Base-by-base conservation (phyloP, 2,888 invertebrate species). In the Gnatocerus cornutus region DNA sequence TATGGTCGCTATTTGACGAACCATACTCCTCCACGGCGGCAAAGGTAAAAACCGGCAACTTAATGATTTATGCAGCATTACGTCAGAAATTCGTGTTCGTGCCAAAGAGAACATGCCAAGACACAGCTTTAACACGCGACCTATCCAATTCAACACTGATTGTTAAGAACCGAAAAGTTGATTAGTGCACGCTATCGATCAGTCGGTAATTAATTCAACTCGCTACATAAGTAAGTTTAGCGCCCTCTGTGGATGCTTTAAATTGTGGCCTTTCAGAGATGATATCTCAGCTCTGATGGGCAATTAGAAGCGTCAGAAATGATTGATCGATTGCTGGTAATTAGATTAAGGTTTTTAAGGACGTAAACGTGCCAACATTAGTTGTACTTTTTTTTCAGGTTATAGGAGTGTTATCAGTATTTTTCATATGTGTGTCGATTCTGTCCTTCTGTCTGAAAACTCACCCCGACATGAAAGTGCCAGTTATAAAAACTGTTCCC, bases 361-460 rank as follows among this genome's bases (percentile, higher is more conserved):
- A 1, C 30, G 29, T 27, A 29, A n/a, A 29, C 8, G 21, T 48
- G 10, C 12, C 41, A 41, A 12, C n/a, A 41, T 13, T 41, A 12
- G 16, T 16, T 55, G 4, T 55, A 2, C 55, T 1, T 30, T 13
- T 73, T 79, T 90, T 43, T 7, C 92, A 99, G 98, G 94, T 98
- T 81, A 95, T 99, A 85, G 98, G 98, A 79, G 94, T 98, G 76
- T 92, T 98, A 85, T 99, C 98, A 77, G 98, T 99, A 83, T 98
- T 99, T 90, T 99, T 99, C 91, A 99, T 99, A 86, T 97, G 98
- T 88, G 95, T 98, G 77, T 99, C 99, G 77, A 99, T 99, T 85
- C 89, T 99, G 86, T 98, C 99, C 79, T 99, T 99, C 89, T 99
- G 99, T 88, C 90, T 99, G 84, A 99, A 99, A 89, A 99, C 99